Base-by-base conservation (phyloP, 2,797 vertebrate species). In the Remorina albescens region DNA sequence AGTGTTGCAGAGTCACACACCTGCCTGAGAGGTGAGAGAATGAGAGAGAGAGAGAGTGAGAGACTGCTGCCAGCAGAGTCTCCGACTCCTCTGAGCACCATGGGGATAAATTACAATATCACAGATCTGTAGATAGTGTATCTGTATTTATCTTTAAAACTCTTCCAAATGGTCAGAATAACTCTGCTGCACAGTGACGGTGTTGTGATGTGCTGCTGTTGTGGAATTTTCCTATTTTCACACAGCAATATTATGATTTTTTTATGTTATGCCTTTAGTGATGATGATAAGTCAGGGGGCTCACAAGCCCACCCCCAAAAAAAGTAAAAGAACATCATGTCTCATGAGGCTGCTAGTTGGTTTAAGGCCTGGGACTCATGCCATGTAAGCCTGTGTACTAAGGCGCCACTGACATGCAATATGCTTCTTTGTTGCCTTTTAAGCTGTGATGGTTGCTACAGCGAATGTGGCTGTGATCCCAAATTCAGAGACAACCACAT, bases 401-500 rank as follows among this genome's bases (percentile, higher is more conserved):
- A 42, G 15, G 39, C 15, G 15, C 39, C 39, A 42, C 32, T 16
- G 15, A 16, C 16, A 2, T 56, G n/a, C 32, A 23, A 28, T 34
- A 34, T 21, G 5, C 19, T 21, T 34, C 8, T 70, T 58, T 55
- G 28, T 6, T 39, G 12, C 39, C 64, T 16, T 11, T 39, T n/a
- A 23, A 36, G 8, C 7, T 67, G 32, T n/a, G 19, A 32, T 57
- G 28, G 59, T 71, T 32, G 23, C 32, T 32, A 4, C 18, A 15
- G 26, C 11, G 12, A 21, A 53, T 19, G 21, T 42, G 51, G 46
- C 55, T 36, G 67, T 44, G 21, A 61, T 53, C 32, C 47, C 21
- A 54, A 64, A 67, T 21, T 46, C 26, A 65, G 16, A 47, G 21
- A 55, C 25, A 32, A 8, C 46, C 37, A 23, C 6, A 28, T 62